Evolutionary conservation across 1,140 invertebrate genomes (phyloP).

Genomic region (Drosophila orena): DNA sequence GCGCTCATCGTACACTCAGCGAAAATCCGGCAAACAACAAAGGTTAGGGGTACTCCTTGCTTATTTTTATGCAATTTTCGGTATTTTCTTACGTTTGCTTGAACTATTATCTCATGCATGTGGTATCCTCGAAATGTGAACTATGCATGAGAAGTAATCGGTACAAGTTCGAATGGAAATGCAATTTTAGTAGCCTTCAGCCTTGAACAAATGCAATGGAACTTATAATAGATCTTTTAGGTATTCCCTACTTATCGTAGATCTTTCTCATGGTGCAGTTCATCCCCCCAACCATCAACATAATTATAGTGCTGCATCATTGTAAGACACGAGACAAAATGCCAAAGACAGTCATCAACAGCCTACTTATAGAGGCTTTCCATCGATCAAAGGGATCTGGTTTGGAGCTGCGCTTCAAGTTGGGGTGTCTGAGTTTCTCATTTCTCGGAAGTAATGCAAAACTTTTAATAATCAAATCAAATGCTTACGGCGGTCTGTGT

Average conservation of each 20-base stretch:
- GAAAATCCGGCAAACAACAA: constrained; percentile 4
- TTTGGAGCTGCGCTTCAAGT: constrained; percentile 11
- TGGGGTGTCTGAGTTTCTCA: constrained; percentile 31
- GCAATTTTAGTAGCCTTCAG: too few relatives aligned
- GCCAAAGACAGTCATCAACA: constrained; percentile 49
- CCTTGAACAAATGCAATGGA: too few relatives aligned
- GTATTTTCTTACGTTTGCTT: too few relatives aligned
- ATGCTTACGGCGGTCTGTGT: constrained; percentile 53
- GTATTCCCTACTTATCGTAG: too few relatives aligned
- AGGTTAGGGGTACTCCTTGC: too few relatives aligned
- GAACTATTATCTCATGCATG: too few relatives aligned
- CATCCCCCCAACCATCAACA: constrained; percentile 11
- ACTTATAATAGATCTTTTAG: too few relatives aligned
- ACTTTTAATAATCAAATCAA: constrained; percentile 82
- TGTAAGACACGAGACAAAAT: constrained; percentile 59
- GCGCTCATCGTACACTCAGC: constrained; percentile 61
- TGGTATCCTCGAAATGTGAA: too few relatives aligned
- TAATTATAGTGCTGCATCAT: constrained; percentile 69
- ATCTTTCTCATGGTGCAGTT: constrained; percentile 15
- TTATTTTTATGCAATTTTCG: background rate
- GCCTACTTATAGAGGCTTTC: constrained; percentile 43
- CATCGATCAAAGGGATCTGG: constrained; percentile 33
- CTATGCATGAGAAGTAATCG: too few relatives aligned
- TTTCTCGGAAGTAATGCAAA: constrained; percentile 76
- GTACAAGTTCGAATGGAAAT: too few relatives aligned